A percentile compares a stretch with the other conserved stretches of the same genome.
phyloP scores from a whole-genome alignment of 2,888 invertebrate species.

The Siphonodentalium dalli region DNA sequence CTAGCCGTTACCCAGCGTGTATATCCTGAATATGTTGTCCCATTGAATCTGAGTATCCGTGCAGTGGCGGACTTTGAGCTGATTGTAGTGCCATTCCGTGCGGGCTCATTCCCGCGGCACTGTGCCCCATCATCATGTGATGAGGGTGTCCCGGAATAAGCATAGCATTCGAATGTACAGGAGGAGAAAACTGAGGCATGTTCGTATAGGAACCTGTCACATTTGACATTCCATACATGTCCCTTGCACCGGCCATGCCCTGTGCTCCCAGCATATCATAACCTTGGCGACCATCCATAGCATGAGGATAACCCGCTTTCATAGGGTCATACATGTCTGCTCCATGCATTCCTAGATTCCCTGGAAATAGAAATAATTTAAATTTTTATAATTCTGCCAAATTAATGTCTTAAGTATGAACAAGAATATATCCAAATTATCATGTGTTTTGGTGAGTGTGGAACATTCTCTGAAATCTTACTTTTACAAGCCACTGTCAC shows the following conservation, averaged over 20 bases:
- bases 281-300: conserved; percentile 50
- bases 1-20: conserved; percentile 61
- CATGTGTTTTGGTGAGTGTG: too few species aligned
- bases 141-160: conserved; percentile 67
- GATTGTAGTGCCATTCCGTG: conserved; percentile 62
- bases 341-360: conserved; percentile 52
- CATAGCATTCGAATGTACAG: conserved; percentile 68
- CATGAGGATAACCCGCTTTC: conserved; percentile 57
- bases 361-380: too few species aligned
- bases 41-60: conserved; percentile 61
- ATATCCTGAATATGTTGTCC: conserved; percentile 64
- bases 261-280: conserved; percentile 51
- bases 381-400: too few species aligned
- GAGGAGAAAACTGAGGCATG: conserved; percentile 66
- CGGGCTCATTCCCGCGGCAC: conserved; percentile 63
- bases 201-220: conserved; percentile 61
- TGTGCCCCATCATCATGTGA: conserved; percentile 67
- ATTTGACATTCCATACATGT: conserved; percentile 62
- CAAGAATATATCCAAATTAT: too few species aligned
- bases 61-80: conserved; percentile 66
- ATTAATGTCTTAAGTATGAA: too few species aligned
- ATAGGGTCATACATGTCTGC: conserved; percentile 59
- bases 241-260: conserved; percentile 56
- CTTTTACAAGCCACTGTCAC: too few species aligned
- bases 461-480: too few species aligned